Evolutionary conservation across 2,113 vertebrate species (phyloP), one percentile per base, ranked within the genome.

Genomic region (Scalopus aquaticus): DNA sequence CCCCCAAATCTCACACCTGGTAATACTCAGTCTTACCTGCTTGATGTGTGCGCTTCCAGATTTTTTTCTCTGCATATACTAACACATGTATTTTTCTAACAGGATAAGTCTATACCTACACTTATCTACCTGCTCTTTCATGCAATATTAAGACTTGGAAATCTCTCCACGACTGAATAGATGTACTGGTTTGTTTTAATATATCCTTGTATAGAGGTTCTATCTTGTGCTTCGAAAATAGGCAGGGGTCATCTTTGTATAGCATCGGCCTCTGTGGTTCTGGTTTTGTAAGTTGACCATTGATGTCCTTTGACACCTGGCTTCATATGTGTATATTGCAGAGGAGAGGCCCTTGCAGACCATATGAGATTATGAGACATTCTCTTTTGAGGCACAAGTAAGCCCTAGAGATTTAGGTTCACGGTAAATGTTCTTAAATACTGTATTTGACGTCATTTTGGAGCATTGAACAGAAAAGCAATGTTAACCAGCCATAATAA

Each of bases 151-250:
- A 94, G 16, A 26, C 28, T 85, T 89, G 82, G 58, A 91, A 69
- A 67, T 81, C 10, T 90, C 80, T 92, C 30, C 49, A 42, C 51
- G 62, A 90, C 39, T 72, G 13, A 35, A 24, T 65, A 67, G 39
- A 39, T 65, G 7, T 70, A 72, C 10, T 70, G 56, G 35, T 92
- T 56, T 76, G 12, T 22, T 95, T 85, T 72, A 79, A 60, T 42
- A 77, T 9, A 56, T 32, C 44, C 65, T 70, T 78, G 11, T 64
- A 70, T 28, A 89, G 26, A 92, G 39, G 54, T 58, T 93, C 32
- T 62, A 72, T 56, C 56, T 82, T 93, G 39, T 46, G n/a, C n/a
- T 95, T 80, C 82, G 60, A 91, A 94, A 96, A 82, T 69, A 81
- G 12, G 46, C 46, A 93, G 86, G 37, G 28, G 22, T 8, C 35